A percentile compares a stretch with the other conserved stretches of the same genome.
Conservation (phyloP, 2,797 vertebrate species). For the Propithecus perrieri region DNA sequence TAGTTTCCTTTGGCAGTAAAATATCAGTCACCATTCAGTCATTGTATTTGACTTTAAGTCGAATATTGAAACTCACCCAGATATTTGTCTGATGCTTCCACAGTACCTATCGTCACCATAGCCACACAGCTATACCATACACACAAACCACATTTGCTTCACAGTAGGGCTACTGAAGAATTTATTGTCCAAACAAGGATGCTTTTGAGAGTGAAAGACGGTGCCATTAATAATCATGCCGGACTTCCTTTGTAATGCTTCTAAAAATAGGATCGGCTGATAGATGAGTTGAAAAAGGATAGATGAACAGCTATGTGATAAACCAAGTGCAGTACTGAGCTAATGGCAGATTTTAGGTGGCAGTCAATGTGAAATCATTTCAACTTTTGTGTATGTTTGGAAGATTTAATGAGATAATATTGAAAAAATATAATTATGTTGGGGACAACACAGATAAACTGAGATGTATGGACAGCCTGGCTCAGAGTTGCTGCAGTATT, state of each 20-base stretch:
- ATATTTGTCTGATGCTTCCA: slow-evolving; percentile 20
- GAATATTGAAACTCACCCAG: not conserved
- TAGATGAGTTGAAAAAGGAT: not conserved
- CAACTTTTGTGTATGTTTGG: not conserved
- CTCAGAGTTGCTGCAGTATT: not conserved
- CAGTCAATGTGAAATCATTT: not conserved
- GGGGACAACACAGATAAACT: not conserved
- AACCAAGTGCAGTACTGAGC: not conserved
- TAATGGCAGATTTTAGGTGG: not conserved
- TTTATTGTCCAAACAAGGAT: not conserved
- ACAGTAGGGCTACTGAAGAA: not conserved
- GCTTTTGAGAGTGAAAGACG: not conserved
- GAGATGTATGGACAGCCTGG: not conserved
- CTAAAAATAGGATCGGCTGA: not conserved
- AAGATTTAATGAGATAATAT: not conserved
- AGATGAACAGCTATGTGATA: not conserved
- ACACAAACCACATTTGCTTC: not conserved
- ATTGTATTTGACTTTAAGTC: slow-evolving; percentile 31
- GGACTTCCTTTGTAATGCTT: slow-evolving; percentile 28
- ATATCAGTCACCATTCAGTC: not conserved
- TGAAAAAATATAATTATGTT: slow-evolving; percentile 6
- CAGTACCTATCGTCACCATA: not conserved
- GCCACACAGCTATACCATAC: not conserved
- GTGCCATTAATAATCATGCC: not conserved
- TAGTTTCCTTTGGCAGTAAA: slow-evolving; percentile 15